These are phyloP conservation scores for Muricea muricata DNA, from an alignment of 92 coral and sea anemone species.

Conservation along the genomic window DNA sequence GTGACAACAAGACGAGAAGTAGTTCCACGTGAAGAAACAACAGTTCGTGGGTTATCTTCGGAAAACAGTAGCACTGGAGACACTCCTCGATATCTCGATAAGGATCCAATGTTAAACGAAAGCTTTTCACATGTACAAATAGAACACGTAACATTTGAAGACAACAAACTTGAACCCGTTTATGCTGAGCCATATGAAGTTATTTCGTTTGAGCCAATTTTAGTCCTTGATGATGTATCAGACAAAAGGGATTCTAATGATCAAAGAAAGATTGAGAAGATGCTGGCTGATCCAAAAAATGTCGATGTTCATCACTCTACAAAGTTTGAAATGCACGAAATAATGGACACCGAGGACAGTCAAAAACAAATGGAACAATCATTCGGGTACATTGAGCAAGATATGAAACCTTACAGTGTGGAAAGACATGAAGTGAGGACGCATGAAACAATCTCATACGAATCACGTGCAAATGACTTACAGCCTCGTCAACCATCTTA, in stretches of 20 bases:
- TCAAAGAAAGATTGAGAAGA: neutral
- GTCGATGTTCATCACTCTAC: neutral
- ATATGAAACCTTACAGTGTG: neutral
- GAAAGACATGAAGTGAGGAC: neutral
- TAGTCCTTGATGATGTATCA: neutral
- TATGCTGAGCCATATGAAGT: neutral
- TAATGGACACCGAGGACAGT: neutral
- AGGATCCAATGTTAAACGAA: neutral
- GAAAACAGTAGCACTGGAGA: neutral
- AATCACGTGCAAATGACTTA: neutral
- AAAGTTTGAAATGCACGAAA: neutral
- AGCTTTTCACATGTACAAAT: neutral
- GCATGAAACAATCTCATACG: neutral
- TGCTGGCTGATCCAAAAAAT: neutral
- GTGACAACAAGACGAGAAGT: neutral
- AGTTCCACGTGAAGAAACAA: neutral
- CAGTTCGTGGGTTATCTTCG: neutral
- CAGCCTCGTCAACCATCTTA: neutral
- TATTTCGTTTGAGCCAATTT: neutral
- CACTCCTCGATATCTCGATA: neutral
- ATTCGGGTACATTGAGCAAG: neutral
- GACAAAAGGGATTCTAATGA: neutral
- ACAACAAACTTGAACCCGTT: neutral
- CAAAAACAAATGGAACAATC: neutral
- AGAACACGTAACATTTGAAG: neutral